These are phyloP conservation scores for Apostichopus leukothele DNA, from an alignment of 53 echinoderm and acorn worm genomes.

Conservation along the genomic window DNA sequence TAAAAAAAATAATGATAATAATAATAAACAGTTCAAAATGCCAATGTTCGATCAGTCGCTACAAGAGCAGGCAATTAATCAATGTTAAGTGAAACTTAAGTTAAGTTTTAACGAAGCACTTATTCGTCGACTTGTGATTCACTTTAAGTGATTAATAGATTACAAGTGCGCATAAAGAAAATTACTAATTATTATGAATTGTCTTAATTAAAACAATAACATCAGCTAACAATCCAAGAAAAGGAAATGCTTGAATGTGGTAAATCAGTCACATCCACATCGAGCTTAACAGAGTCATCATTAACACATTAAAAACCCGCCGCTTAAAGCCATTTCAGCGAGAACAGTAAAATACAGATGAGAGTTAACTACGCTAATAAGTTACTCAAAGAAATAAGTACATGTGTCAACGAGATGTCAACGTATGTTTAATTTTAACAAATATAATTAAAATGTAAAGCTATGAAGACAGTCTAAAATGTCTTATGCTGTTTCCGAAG, in stretches of 20 bases:
- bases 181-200: not conserved
- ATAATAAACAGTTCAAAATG: not conserved
- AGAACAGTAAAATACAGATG: not conserved
- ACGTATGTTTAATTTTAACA: not conserved
- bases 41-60: not conserved
- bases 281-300: not conserved
- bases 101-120: not conserved
- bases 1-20: not conserved
- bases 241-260: too few species aligned
- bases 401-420: too few species aligned
- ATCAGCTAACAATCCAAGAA: too few species aligned
- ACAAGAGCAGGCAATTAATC: not conserved
- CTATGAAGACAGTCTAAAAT: too few species aligned
- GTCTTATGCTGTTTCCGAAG: too few species aligned
- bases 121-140: not conserved
- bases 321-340: not conserved
- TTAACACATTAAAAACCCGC: not conserved
- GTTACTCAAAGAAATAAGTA: too few species aligned
- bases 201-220: too few species aligned
- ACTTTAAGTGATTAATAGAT: not conserved
- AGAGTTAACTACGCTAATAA: too few species aligned
- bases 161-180: not conserved
- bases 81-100: not conserved
- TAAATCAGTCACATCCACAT: too few species aligned
- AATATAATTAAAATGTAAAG: not conserved